Conservation (phyloP, 2,113 vertebrate species). For the Bagarius yarrelli region DNA sequence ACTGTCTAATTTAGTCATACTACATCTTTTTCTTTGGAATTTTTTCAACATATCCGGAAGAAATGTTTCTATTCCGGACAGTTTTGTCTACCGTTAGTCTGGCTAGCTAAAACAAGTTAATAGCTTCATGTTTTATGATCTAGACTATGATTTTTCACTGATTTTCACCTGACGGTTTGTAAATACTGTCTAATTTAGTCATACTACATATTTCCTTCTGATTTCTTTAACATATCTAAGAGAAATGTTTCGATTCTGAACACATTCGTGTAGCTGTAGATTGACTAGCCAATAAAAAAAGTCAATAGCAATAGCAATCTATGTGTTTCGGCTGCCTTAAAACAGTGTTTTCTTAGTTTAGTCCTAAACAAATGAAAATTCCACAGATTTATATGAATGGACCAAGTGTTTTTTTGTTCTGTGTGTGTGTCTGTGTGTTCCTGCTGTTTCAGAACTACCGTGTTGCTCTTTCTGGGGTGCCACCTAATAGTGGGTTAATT, state of each 20-base stretch:
- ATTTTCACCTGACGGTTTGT: too few relatives aligned
- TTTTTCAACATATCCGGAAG: background rate
- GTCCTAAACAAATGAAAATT: background rate
- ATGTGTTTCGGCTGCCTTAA: background rate
- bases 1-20: too few relatives aligned
- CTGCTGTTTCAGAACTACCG: background rate
- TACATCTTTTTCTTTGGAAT: too few relatives aligned
- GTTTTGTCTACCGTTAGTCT: background rate
- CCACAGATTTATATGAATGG: background rate
- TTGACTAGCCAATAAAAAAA: too few relatives aligned
- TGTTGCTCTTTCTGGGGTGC: background rate
- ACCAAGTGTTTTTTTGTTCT: background rate
- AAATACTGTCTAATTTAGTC: too few relatives aligned
- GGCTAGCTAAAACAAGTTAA: background rate
- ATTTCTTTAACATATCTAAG: background rate
- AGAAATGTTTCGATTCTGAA: background rate
- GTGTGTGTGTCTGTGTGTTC: background rate
- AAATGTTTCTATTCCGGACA: background rate
- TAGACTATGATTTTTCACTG: too few relatives aligned
- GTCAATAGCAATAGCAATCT: background rate
- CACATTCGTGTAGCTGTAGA: too few relatives aligned
- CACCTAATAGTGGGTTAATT: constrained; percentile 58
- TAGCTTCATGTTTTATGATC: too few relatives aligned
- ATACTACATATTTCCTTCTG: too few relatives aligned
- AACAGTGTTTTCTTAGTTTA: background rate